Evolutionary conservation across 1,140 invertebrate genomes (phyloP).

Genomic region (Mercenaria mercenaria): DNA sequence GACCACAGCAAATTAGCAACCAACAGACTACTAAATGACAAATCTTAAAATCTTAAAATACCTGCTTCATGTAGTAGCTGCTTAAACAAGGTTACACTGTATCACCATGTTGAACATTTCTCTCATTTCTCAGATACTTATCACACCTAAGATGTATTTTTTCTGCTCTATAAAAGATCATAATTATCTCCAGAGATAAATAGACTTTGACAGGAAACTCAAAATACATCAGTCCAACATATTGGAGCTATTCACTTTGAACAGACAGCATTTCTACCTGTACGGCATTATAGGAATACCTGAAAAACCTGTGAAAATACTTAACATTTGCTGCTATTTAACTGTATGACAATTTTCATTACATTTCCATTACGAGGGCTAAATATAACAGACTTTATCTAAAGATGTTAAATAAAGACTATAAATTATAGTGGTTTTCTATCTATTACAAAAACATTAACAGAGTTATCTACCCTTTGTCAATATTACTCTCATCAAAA

Average conservation of each 20-base stretch:
- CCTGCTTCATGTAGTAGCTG: too few relatives aligned
- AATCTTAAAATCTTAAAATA: too few relatives aligned
- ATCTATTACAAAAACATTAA: neutral
- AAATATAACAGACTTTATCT: neutral
- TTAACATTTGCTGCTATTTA: neutral
- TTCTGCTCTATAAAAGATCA: neutral
- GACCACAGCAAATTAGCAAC: too few relatives aligned
- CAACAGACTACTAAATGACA: too few relatives aligned
- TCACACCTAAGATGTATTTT: neutral
- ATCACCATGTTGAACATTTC: neutral
- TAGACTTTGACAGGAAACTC: constrained; percentile 7
- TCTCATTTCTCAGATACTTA: neutral
- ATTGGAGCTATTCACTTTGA: neutral
- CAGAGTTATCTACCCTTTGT: neutral
- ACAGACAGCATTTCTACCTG: neutral
- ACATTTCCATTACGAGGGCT: neutral
- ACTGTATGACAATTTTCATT: neutral
- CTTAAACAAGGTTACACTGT: too few relatives aligned
- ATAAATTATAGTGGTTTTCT: neutral
- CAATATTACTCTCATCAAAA: neutral
- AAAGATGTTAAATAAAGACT: neutral
- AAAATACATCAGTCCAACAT: neutral
- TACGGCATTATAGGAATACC: neutral
- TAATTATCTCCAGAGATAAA: neutral
- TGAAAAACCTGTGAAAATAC: neutral